Percentiles rank a stretch among this genome's conserved stretches.
phyloP scores from a whole-genome alignment of 2,888 invertebrate species.

The Agriotes lineatus region DNA sequence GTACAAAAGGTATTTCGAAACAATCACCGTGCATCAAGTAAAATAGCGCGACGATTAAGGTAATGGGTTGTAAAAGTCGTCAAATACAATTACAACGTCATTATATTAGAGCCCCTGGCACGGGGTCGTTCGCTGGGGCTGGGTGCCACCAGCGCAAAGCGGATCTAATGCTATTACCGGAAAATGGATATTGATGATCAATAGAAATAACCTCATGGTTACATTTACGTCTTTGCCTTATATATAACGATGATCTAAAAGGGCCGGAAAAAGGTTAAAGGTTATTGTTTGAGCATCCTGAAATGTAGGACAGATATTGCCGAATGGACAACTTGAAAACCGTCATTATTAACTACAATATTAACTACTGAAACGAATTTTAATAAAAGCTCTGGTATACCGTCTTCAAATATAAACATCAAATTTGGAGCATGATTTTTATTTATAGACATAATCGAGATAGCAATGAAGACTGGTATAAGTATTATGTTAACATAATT shows the following conservation, averaged over 20 bases:
- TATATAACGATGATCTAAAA: neutral
- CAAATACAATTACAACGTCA: constrained; percentile 30
- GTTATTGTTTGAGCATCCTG: no score
- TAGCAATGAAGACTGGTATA: no score
- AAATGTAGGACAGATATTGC: no score
- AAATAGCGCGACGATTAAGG: constrained; percentile 20
- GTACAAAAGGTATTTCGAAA: neutral
- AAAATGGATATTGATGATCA: constrained; percentile 15
- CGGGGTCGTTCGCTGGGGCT: neutral
- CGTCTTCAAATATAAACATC: no score
- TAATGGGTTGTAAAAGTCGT: constrained; percentile 33
- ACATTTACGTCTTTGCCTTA: neutral
- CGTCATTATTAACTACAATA: no score
- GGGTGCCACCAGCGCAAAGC: constrained; percentile 14
- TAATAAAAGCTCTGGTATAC: no score
- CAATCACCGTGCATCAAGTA: constrained; percentile 20
- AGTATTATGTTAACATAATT: no score
- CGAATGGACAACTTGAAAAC: no score
- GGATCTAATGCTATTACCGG: constrained; percentile 18
- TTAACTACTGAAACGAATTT: no score
- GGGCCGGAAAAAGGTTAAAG: no score
- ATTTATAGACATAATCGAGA: no score
- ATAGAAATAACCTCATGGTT: constrained; percentile 12
- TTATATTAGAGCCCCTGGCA: constrained; percentile 20
- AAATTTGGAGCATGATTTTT: no score